A percentile compares a stretch with the other conserved stretches of the same genome.
Evolutionary conservation across 1,140 invertebrate species (phyloP).

Genomic region (Aphaenogaster ashmeadi): DNA sequence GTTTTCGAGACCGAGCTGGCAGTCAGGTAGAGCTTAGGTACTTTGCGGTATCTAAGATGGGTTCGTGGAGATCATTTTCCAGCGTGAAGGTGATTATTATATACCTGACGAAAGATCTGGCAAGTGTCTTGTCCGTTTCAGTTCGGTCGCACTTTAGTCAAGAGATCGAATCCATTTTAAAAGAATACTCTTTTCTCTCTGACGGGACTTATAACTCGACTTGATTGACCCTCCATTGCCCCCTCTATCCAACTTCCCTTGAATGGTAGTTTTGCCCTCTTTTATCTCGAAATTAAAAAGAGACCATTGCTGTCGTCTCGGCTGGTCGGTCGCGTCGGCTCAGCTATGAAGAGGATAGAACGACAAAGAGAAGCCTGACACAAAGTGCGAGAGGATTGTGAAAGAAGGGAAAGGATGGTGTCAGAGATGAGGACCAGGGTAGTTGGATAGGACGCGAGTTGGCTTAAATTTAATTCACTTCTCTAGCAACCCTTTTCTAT

Average conservation of each 20-base stretch:
- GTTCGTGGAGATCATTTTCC: slow-evolving; percentile 21
- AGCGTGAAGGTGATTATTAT: slow-evolving; percentile 23
- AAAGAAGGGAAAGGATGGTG: slow-evolving; percentile 40
- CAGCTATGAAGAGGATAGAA: slow-evolving; percentile 14
- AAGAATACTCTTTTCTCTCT: not conserved
- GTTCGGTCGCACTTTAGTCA: slow-evolving; percentile 15
- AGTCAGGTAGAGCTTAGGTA: slow-evolving; percentile 16
- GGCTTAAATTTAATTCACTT: slow-evolving; percentile 78
- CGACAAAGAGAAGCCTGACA: slow-evolving; percentile 56
- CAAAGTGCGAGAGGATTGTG: slow-evolving; percentile 52
- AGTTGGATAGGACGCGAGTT: slow-evolving; percentile 48
- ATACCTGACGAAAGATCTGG: slow-evolving; percentile 13
- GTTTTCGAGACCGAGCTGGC: not conserved
- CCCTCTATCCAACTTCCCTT: not conserved
- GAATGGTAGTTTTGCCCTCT: slow-evolving; percentile 51
- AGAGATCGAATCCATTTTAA: slow-evolving; percentile 31
- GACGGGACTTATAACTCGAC: slow-evolving; percentile 27
- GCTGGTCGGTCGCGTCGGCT: slow-evolving; percentile 18
- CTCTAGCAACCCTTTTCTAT: slow-evolving; percentile 62
- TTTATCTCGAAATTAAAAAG: slow-evolving; percentile 70
- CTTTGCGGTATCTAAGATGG: not conserved
- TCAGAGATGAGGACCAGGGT: slow-evolving; percentile 34
- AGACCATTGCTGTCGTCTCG: slow-evolving; percentile 39
- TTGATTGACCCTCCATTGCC: slow-evolving; percentile 38
- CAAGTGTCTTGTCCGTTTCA: slow-evolving; percentile 35